Evolutionary conservation across 2,888 invertebrate species (phyloP), one percentile per base, ranked within the genome.

Genomic region (Synanthedon tipuliformis): DNA sequence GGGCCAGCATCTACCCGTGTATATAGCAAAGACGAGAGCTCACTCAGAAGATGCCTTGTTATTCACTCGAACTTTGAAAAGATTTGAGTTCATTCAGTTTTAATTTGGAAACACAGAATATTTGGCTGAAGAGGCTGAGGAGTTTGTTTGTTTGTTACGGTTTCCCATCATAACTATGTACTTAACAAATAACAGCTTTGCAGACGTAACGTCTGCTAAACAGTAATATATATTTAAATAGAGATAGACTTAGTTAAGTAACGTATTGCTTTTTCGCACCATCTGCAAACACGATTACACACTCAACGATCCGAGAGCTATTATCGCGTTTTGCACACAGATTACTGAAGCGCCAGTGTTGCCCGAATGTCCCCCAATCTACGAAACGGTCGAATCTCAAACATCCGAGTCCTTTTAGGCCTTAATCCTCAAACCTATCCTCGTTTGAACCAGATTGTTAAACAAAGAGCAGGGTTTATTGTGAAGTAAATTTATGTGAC

Each of bases 361-460:
- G 59, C 57, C 58, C 55, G 53, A 55, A 41, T 52, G 54, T 48
- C 56, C 50, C 55, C 57, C 54, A 56, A 50, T 41, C 49, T 23
- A 5, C 53, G 56, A 45, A 52, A 58, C 54, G 59, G 57, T 55
- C 60, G 61, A 65, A 66, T 60, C 66, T 61, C 59, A 64, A 68
- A 69, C 74, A 69, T 69, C 71, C 68, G 71, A 64, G 62, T 68
- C 61, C 62, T 65, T 59, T 53, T 54, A 56, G 57, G 58, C 59
- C 65, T 74, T 75, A 76, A 70, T 73, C 71, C 59, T 61, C 61
- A 61, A 27, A 61, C 71, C 68, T 67, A 68, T 67, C 61, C 64
- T 63, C 65, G 61, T 65, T 66, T 65, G 65, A 61, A 59, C 63
- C 62, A 62, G 62, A 63, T 58, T 18, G 49, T 62, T 61, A 62